A percentile compares a stretch with the other conserved stretches of the same genome.
phyloP scores from a whole-genome alignment of 2,888 invertebrate genomes.

The Tenodera sinensis region DNA sequence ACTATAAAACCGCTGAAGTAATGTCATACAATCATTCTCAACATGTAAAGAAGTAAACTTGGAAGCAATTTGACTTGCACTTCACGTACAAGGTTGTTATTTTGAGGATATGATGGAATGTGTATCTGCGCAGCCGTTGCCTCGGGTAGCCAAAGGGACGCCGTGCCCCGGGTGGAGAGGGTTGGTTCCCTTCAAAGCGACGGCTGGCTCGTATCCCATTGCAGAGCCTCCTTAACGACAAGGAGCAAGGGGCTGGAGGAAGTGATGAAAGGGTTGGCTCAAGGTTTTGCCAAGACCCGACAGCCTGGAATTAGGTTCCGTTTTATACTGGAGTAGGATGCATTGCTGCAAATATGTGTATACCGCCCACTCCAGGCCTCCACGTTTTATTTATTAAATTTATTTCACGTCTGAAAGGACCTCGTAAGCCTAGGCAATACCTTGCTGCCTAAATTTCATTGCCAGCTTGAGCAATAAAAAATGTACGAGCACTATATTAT shows the following conservation, averaged over 20 bases:
- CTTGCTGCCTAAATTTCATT: too few species aligned
- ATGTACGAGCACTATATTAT: too few species aligned
- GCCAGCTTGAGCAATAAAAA: too few species aligned
- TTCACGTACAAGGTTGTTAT: too few species aligned
- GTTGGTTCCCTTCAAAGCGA: not conserved
- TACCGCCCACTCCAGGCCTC: not conserved
- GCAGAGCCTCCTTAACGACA: not conserved
- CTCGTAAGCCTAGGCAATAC: too few species aligned
- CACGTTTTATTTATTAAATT: not conserved
- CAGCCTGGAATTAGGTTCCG: not conserved
- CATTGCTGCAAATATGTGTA: not conserved
- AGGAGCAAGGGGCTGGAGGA: not conserved
- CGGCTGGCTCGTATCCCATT: not conserved
- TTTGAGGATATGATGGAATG: not conserved
- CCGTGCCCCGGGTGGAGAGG: too few species aligned
- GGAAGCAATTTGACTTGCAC: too few species aligned
- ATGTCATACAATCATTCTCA: too few species aligned
- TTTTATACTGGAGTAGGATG: not conserved
- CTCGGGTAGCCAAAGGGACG: not conserved
- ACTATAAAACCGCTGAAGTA: too few species aligned
- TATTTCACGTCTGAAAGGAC: not conserved
- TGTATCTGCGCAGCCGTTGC: not conserved
- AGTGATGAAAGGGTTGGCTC: slow-evolving; percentile 18
- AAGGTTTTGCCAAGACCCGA: slow-evolving; percentile 11
- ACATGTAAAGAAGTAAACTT: too few species aligned